phyloP scores from a whole-genome alignment of 2,113 vertebrate genomes.

The Malurus elegans region DNA sequence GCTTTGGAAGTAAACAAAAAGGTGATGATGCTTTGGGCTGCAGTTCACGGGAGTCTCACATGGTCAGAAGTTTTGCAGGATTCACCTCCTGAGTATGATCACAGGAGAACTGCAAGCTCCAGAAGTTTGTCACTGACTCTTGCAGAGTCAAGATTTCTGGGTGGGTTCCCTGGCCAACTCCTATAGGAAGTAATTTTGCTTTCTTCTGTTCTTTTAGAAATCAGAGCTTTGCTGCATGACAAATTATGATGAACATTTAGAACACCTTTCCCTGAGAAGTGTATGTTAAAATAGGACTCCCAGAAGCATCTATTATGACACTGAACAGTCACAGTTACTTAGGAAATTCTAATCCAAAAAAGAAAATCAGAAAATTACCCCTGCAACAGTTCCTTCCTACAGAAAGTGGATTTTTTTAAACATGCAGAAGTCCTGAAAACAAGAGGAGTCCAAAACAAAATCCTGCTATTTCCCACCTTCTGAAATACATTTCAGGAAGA shows the following conservation, averaged over 20 bases:
- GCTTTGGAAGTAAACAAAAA: neutral
- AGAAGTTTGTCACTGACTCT: neutral
- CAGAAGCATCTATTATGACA: neutral
- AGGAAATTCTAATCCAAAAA: neutral
- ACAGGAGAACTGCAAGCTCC: neutral
- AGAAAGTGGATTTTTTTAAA: neutral
- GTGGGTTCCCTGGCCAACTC: neutral
- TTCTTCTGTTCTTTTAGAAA: neutral
- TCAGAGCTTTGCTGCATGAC: neutral
- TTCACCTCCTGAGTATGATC: neutral
- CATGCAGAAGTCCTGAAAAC: neutral
- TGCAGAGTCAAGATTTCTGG: neutral
- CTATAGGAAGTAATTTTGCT: neutral
- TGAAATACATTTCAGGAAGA: neutral
- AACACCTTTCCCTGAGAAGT: neutral
- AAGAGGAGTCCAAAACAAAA: neutral
- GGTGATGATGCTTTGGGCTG: neutral
- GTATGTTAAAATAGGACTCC: neutral
- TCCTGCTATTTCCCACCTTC: neutral
- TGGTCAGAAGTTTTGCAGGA: neutral
- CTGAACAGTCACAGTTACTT: neutral
- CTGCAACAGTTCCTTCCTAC: neutral
- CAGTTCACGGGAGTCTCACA: neutral
- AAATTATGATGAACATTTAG: neutral
- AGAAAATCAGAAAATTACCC: neutral